A percentile compares a stretch with the other conserved stretches of the same genome.
Evolutionary conservation across 2,888 invertebrate genomes (phyloP).

Genomic region (Clitarchus hookeri): DNA sequence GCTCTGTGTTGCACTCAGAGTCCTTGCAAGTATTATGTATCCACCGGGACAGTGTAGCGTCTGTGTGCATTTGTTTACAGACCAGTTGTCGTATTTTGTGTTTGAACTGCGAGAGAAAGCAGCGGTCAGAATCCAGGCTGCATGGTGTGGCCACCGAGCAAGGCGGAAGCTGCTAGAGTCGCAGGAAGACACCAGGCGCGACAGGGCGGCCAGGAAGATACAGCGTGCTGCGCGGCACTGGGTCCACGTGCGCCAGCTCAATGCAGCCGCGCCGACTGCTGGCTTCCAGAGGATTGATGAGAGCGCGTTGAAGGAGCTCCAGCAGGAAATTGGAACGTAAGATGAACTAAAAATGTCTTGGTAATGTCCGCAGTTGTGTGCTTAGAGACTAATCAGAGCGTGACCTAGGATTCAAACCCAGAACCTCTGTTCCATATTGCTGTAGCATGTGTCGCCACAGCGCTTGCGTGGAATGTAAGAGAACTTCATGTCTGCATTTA

Average conservation of each 20-base stretch:
- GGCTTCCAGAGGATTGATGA: conserved; percentile 15
- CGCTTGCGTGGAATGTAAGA: too few species aligned
- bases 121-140: background rate
- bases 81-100: background rate
- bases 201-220: background rate
- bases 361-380: background rate
- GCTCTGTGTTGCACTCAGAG: too few species aligned
- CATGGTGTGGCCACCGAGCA: background rate
- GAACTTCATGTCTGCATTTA: too few species aligned
- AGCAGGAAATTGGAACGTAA: conserved; percentile 15
- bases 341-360: background rate
- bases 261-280: background rate
- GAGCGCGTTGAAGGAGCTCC: background rate
- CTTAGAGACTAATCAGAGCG: background rate
- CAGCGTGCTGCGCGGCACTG: conserved; percentile 3
- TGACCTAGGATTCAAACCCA: background rate
- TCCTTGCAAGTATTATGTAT: too few species aligned
- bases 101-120: conserved; percentile 18
- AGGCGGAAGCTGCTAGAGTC: background rate
- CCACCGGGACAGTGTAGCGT: too few species aligned
- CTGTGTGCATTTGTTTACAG: background rate
- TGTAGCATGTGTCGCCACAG: too few species aligned
- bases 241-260: background rate
- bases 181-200: background rate
- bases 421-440: too few species aligned